phyloP scores from a whole-genome alignment of 2,888 invertebrate genomes.

The Latrodectus hesperus region DNA sequence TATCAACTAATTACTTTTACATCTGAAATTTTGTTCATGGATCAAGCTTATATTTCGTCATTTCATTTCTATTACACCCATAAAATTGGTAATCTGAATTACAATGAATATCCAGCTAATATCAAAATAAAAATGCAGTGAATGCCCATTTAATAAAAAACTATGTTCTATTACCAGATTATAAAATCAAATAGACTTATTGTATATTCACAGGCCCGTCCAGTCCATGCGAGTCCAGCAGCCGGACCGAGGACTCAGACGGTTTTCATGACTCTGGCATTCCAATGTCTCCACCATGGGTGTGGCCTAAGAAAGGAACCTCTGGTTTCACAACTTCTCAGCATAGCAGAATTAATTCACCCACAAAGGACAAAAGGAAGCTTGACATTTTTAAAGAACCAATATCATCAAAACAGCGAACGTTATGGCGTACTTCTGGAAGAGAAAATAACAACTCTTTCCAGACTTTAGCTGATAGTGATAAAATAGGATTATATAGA shows the following conservation, averaged over 20 bases:
- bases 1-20: too few species aligned
- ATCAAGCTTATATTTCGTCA: too few species aligned
- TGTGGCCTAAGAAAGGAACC: constrained; percentile 43
- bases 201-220: constrained; percentile 17
- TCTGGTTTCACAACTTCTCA: constrained; percentile 11
- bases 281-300: constrained; percentile 28
- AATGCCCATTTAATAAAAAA: not conserved
- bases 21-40: too few species aligned
- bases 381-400: constrained; percentile 20
- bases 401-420: constrained; percentile 6
- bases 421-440: not conserved
- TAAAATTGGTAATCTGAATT: too few species aligned
- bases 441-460: not conserved
- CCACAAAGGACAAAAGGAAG: constrained; percentile 23
- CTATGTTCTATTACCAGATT: not conserved
- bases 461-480: not conserved
- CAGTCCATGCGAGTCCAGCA: constrained; percentile 9
- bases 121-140: too few species aligned
- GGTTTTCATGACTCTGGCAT: constrained; percentile 45
- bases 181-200: not conserved
- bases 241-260: constrained; percentile 17
- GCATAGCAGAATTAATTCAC: not conserved
- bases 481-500: constrained; percentile 71
- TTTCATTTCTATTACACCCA: too few species aligned
- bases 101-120: too few species aligned